phyloP scores from a whole-genome alignment of 2,888 invertebrate genomes.

The Hirtodrosophila trivittata region DNA sequence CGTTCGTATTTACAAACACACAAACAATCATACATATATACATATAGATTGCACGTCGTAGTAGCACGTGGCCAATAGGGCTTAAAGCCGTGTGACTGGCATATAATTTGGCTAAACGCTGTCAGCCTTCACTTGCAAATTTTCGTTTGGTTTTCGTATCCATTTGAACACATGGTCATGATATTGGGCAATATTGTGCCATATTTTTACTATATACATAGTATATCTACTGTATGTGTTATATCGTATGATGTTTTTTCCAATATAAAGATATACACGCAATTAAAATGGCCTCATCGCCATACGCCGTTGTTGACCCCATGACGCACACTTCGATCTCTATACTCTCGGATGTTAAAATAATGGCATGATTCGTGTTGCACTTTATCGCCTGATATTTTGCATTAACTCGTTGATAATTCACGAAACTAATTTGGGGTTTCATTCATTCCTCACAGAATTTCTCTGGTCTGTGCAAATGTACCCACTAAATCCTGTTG shows the following conservation, averaged over 20 bases:
- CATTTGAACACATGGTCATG: conserved; percentile 11
- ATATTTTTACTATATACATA: conserved; percentile 4
- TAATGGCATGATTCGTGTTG: conserved; percentile 18
- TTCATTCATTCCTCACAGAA: conserved; percentile 47
- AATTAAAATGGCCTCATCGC: conserved; percentile 17
- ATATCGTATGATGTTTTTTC: conserved; percentile 24
- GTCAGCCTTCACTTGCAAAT: conserved; percentile 24
- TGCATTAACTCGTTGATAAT: conserved; percentile 6
- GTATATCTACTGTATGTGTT: neutral
- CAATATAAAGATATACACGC: too few relatives aligned
- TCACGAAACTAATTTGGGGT: conserved; percentile 12
- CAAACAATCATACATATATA: neutral
- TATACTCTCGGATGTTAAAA: conserved; percentile 17
- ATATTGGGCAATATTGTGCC: conserved; percentile 18
- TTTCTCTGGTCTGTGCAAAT: too few relatives aligned
- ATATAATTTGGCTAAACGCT: conserved; percentile 7
- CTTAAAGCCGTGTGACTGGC: conserved; percentile 18
- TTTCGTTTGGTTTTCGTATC: conserved; percentile 7
- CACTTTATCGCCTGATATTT: conserved; percentile 32
- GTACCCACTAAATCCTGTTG: conserved; percentile 34
- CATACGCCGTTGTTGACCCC: conserved; percentile 26
- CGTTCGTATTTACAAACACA: neutral
- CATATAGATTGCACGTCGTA: neutral
- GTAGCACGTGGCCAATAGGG: conserved; percentile 28
- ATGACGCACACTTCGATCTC: conserved; percentile 2